Percentiles rank a stretch among this genome's conserved stretches.
phyloP scores from a whole-genome alignment of 1,140 invertebrate species.

The Euglossa dilemma region DNA sequence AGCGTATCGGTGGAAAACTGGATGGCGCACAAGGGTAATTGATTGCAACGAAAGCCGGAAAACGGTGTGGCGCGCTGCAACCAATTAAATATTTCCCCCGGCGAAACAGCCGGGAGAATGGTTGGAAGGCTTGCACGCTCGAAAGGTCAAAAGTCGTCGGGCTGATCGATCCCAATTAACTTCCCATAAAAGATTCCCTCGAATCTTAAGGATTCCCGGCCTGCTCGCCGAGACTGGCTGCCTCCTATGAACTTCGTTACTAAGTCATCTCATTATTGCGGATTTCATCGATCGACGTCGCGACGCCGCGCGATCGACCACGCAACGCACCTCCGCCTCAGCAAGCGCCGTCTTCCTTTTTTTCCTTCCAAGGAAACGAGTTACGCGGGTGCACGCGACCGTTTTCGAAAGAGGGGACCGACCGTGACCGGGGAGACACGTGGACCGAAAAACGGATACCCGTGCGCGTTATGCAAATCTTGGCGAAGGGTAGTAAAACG shows the following conservation, averaged over 20 bases:
- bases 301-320: neutral
- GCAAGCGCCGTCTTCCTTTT: neutral
- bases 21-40: conserved; percentile 23
- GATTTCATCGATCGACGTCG: neutral
- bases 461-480: conserved; percentile 71
- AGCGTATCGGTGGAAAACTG: neutral
- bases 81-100: conserved; percentile 40
- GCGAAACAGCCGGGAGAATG: neutral
- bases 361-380: neutral
- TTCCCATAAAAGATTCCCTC: conserved; percentile 24
- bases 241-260: conserved; percentile 27
- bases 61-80: conserved; percentile 1
- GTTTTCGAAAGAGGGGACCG: neutral
- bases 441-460: neutral
- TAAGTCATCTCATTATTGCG: conserved; percentile 32
- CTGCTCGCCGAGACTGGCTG: too few relatives aligned
- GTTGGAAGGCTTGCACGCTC: conserved; percentile 14
- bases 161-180: conserved; percentile 42
- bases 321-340: too few relatives aligned
- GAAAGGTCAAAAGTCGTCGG: conserved; percentile 21
- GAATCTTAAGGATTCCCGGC: neutral
- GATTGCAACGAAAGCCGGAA: conserved; percentile 34
- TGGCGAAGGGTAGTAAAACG: conserved; percentile 58
- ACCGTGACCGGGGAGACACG: neutral
- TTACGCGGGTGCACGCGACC: neutral